Evolutionary conservation across 2,797 vertebrate genomes (phyloP), one percentile per base, ranked within the genome.

Genomic region (Thalassophryne amazonica): DNA sequence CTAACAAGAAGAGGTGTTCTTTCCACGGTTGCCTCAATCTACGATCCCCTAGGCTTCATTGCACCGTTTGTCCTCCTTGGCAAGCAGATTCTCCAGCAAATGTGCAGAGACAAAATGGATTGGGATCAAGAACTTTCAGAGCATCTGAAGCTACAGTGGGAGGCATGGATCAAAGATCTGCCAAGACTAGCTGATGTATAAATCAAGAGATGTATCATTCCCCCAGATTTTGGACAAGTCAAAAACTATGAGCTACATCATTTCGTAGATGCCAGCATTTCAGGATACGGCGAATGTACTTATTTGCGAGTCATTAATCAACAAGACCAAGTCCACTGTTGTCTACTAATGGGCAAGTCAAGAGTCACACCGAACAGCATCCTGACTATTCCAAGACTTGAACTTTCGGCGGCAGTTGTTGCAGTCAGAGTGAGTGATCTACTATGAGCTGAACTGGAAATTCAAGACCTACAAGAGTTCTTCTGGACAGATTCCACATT

Each of bases 11-110:
- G 69, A 21, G 67, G 63, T 30, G 38, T 69, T 3, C 62, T 76
- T 1, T 69, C 63, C 7, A 72, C 57, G 0, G 28, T 74, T 9
- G 64, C 63, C n/a, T 69, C 72, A 7, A 1, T 79, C 1, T 69
- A 76, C 32, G 48, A 74, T 24, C 61, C 69, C 0, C 6, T 76
- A 1, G 66, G 66, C 0, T 59, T 74, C 7, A 59, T 73, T 2
- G 58, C 61, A 33, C 59, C 63, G 0, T 78, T 78, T 18, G 37
- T 75, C 4, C 58, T 75, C 7, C 1, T 51, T 1, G 66, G 57
- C 1, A 80, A 76, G 7, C 62, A 71, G 17, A 61, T 73, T 9
- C 62, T 70, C 3, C 64, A 67, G 25, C 42, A 75, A 42, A 72
- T 74, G 60, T 67, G 68, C 25, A 51, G 15, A 46, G 45, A 70